These are phyloP conservation scores for Potamarius usumacintae DNA, from an alignment of 2,113 vertebrate species.

Conservation along the genomic window DNA sequence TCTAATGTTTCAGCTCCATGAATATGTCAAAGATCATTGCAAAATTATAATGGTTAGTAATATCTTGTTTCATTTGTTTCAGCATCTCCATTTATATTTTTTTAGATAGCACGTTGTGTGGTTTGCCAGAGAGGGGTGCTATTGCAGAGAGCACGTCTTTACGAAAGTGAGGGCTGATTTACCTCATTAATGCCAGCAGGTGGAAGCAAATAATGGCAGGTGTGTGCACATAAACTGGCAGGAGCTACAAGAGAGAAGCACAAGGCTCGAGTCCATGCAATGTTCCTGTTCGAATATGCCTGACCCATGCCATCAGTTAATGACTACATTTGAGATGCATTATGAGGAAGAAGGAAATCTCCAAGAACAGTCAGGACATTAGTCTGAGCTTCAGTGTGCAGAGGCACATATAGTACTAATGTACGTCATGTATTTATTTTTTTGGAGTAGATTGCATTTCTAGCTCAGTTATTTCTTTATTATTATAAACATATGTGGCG, in stretches of 20 bases:
- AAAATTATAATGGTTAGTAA: not conserved
- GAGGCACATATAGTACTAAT: not conserved
- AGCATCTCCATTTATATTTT: not conserved
- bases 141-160: slow-evolving; percentile 13
- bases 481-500: not conserved
- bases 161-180: not conserved
- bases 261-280: not conserved
- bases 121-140: slow-evolving; percentile 37
- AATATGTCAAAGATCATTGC: not conserved
- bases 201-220: slow-evolving; percentile 71
- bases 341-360: not conserved
- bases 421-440: not conserved
- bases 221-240: slow-evolving; percentile 25
- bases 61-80: not conserved
- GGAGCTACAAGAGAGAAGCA: not conserved
- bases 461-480: not conserved
- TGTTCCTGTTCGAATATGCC: not conserved
- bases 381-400: not conserved
- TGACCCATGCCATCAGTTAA: not conserved
- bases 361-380: not conserved
- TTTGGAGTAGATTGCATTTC: not conserved
- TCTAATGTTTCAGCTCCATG: not conserved
- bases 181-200: slow-evolving; percentile 60
- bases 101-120: not conserved
- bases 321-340: not conserved